Evolutionary conservation across 2,113 vertebrate genomes (phyloP).

Genomic region (Toxostoma redivivum): DNA sequence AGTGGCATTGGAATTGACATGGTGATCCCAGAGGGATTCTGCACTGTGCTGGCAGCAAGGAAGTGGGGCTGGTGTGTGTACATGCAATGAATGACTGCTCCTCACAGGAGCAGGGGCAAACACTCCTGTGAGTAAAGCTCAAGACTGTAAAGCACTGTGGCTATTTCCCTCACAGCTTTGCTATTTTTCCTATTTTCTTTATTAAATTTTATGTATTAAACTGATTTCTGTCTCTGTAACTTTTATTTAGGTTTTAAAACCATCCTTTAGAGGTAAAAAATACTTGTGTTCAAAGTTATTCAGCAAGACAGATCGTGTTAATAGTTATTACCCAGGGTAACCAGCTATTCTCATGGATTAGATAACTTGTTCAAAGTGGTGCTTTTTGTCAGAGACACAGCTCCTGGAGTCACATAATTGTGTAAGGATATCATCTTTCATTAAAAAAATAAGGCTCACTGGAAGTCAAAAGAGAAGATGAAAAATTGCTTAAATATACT

Average conservation of each 20-base stretch:
- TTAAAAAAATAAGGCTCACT: not conserved
- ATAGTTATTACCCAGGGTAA: not conserved
- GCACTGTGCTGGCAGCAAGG: not conserved
- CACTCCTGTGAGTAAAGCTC: not conserved
- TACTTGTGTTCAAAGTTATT: not conserved
- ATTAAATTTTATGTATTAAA: not conserved
- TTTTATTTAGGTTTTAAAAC: not conserved
- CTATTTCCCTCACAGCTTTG: not conserved
- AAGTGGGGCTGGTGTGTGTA: rapidly evolving
- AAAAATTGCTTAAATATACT: not conserved
- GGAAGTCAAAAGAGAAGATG: not conserved
- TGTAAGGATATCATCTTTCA: not conserved
- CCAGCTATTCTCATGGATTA: not conserved
- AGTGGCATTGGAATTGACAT: not conserved
- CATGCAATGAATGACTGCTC: not conserved
- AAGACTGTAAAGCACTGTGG: not conserved
- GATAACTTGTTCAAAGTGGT: not conserved
- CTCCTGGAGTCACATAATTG: not conserved
- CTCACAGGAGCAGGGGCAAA: not conserved
- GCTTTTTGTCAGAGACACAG: not conserved
- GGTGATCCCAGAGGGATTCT: not conserved
- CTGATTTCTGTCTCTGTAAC: not conserved
- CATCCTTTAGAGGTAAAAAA: not conserved
- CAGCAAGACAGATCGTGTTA: not conserved
- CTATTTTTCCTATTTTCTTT: not conserved